Evolutionary conservation across 2,797 vertebrate genomes (phyloP), one percentile per base, ranked within the genome.

Genomic region (Chaenodraco wilsoni): DNA sequence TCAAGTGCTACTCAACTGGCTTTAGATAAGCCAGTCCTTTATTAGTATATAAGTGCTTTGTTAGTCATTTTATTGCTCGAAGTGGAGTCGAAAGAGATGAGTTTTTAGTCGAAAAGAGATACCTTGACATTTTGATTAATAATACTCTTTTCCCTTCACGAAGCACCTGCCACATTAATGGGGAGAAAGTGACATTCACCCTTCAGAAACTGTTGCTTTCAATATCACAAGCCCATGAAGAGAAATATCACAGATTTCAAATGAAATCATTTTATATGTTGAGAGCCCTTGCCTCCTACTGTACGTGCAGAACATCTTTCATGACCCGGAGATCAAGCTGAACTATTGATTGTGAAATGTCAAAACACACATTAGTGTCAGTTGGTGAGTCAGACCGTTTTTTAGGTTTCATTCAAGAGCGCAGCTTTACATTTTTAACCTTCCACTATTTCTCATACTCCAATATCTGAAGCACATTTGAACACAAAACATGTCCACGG

Each of bases 61-160:
- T 27, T 27, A 27, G 27, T 27, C 4, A 27, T 27, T 27, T 0
- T 27, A 27, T 27, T 5, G 27, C 27, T 27, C 27, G 27, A 27
- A 27, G 27, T 27, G 27, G 27, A 1, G 27, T 27, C 27, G 4
- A 65, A 86, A 86, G 21, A 21, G 21, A 21, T 21, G 21, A 21
- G 21, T 21, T 21, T 21, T 21, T 21, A 0, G 27, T 27, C 27
- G 4, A 65, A 86, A 86, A 51, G 19, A 82, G 74, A 79, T 62
- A 83, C 65, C 14, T 67, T 88, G 79, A 83, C 84, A 84, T 84
- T 89, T 85, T 62, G 37, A 88, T 86, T 74, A 67, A 86, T 82
- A 62, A 69, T 70, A 70, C 60, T 56, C 45, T 45, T 52, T 85
- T 86, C 85, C 68, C 57, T 76, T 79, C 65, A 78, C 63, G 54